A percentile compares a stretch with the other conserved stretches of the same genome.
Evolutionary conservation across 2,888 invertebrate genomes (phyloP).

Genomic region (Bugulina stolonifera): DNA sequence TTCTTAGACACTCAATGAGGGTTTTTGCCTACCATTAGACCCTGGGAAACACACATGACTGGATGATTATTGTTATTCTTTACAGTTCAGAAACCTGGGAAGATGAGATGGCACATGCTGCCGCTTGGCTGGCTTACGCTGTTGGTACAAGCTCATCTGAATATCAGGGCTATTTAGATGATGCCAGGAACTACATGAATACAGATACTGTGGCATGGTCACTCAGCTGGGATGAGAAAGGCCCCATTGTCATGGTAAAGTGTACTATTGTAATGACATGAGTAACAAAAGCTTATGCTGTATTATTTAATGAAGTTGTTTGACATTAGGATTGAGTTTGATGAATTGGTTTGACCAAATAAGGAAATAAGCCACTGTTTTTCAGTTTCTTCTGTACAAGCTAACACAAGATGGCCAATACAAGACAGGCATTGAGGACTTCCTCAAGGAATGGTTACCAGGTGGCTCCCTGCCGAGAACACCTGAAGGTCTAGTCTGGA

Average conservation of each 20-base stretch:
- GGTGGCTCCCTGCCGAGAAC: constrained; percentile 39
- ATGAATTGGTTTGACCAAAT: no score
- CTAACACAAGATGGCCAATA: constrained; percentile 36
- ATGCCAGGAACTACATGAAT: not conserved
- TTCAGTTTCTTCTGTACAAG: constrained; percentile 37
- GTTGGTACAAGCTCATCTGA: not conserved
- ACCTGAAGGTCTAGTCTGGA: constrained; percentile 41
- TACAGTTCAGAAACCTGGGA: not conserved
- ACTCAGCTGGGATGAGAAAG: not conserved
- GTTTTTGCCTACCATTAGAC: no score
- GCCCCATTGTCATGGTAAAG: not conserved
- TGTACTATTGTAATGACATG: no score
- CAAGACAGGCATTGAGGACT: constrained; percentile 35
- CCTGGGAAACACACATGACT: no score
- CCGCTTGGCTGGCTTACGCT: not conserved
- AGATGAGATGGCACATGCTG: not conserved
- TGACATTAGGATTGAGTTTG: no score
- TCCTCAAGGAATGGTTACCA: constrained; percentile 37
- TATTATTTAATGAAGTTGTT: no score
- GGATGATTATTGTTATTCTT: no score
- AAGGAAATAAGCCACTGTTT: no score
- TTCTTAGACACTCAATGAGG: no score
- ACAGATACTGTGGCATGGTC: not conserved
- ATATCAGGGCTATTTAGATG: not conserved
- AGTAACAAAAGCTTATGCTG: no score